Conservation (phyloP, 1,140 invertebrate genomes). For the Trichonephila clavata region DNA sequence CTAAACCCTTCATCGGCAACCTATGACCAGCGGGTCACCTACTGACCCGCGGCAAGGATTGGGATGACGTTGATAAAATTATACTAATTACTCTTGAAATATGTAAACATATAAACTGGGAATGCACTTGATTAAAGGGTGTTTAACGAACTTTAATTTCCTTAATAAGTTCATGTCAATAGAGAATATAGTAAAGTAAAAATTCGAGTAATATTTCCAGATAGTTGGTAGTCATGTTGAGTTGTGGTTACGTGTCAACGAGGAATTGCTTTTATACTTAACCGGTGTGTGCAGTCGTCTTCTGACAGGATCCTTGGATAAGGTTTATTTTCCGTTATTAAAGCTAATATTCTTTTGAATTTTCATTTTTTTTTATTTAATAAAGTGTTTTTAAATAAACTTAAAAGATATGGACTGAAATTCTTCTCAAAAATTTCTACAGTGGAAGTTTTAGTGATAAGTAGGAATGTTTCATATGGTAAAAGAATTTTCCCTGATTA, state of each 20-base stretch:
- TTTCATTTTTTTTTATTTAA: not conserved
- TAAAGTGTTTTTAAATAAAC: not conserved
- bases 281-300: not conserved
- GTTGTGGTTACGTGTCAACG: constrained; percentile 43
- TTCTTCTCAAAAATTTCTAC: not conserved
- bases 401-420: not conserved
- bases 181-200: not conserved
- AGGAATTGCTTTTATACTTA: constrained; percentile 30
- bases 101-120: not conserved
- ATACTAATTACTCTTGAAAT: constrained; percentile 42
- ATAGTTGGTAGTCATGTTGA: constrained; percentile 26
- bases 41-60: constrained; percentile 45
- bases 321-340: not conserved
- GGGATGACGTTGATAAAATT: constrained; percentile 49
- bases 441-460: not conserved
- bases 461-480: not conserved
- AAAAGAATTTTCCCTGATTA: not conserved
- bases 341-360: not conserved
- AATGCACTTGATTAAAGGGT: not conserved
- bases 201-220: not conserved
- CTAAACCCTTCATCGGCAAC: constrained; percentile 25
- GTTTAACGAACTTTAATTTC: not conserved
- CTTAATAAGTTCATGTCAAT: not conserved
- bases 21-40: constrained; percentile 48
- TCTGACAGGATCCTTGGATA: not conserved